Base-by-base conservation (phyloP, 2,797 vertebrate genomes). In the Dendrocincla fuliginosa region DNA sequence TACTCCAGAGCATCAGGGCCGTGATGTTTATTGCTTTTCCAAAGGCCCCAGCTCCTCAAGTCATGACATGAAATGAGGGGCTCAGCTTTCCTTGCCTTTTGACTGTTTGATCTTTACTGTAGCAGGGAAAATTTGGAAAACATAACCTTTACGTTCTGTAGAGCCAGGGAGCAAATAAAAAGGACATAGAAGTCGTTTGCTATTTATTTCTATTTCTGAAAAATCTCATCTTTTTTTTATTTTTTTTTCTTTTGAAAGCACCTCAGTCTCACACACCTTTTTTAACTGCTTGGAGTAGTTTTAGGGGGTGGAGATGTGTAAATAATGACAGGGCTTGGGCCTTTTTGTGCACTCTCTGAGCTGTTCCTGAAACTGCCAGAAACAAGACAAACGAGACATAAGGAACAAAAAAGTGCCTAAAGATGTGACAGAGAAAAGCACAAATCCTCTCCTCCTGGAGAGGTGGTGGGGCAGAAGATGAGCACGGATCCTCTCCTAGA, bases 161-260 rank as follows among this genome's bases (percentile, higher is more conserved):
- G 50, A 89, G 82, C 79, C 41, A 57, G 56, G 76, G 82, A 95
- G 87, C 60, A 83, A 77, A 85, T 69, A 91, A 83, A 83, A 95
- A 77, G 80, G 88, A 77, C 44, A 8, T 7, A 3, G 27, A n/a
- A 91, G 69, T 52, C 59, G 1, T 81, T 90, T 70, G 73, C 65
- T 89, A 33, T 81, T 94, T 90, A 83, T 91, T 95, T 84, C 65
- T 75, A 11, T 65, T 94, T 84, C 73, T 74, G 70, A 60, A 63
- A 56, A 83, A 33, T 18, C 79, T 74, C 37, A 7, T 13, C 73
- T 33, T n/a, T 50, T 68, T 37, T 44, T 35, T 60, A 44, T 76
- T 32, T 32, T 39, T 63, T 11, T 50, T 65, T 55, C 35, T 75
- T 55, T 61, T 77, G 11, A 64, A 35, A 57, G 22, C 64, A 55